These are phyloP conservation scores for Australoheros scitulus DNA, from an alignment of 2,113 vertebrate genomes.

Conservation along the genomic window DNA sequence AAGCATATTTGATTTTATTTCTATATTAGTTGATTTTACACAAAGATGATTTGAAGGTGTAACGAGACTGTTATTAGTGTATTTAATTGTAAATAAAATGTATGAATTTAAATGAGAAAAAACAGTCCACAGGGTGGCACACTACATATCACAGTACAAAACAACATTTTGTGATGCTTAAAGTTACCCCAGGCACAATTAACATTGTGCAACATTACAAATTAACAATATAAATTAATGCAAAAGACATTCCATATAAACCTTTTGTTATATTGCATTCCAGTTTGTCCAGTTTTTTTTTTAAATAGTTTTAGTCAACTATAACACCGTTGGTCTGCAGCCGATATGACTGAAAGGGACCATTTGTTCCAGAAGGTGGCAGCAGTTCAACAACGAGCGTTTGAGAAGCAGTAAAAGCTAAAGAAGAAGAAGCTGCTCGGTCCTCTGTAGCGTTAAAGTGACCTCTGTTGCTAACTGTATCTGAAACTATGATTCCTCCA, in stretches of 20 bases:
- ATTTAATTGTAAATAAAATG: neutral
- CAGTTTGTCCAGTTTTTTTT: neutral
- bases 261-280: neutral
- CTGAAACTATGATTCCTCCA: conserved; percentile 83
- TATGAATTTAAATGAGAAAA: neutral
- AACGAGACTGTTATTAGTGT: too few relatives aligned
- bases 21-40: too few relatives aligned
- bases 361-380: conserved; percentile 29
- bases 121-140: fast-evolving
- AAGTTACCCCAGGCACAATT: too few relatives aligned
- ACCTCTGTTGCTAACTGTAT: conserved; percentile 69
- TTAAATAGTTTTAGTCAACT: neutral
- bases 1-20: too few relatives aligned
- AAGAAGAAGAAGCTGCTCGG: conserved; percentile 27
- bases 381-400: neutral
- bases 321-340: too few relatives aligned
- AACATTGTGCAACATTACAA: too few relatives aligned
- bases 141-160: neutral
- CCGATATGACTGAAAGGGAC: neutral
- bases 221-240: neutral
- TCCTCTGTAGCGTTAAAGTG: conserved; percentile 59
- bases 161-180: neutral
- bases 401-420: neutral
- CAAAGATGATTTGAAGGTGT: too few relatives aligned
- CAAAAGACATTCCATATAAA: neutral